Percentiles rank a stretch among this genome's conserved stretches.
Evolutionary conservation across 2,888 invertebrate species (phyloP).

Genomic region (Campaea margaritaria): DNA sequence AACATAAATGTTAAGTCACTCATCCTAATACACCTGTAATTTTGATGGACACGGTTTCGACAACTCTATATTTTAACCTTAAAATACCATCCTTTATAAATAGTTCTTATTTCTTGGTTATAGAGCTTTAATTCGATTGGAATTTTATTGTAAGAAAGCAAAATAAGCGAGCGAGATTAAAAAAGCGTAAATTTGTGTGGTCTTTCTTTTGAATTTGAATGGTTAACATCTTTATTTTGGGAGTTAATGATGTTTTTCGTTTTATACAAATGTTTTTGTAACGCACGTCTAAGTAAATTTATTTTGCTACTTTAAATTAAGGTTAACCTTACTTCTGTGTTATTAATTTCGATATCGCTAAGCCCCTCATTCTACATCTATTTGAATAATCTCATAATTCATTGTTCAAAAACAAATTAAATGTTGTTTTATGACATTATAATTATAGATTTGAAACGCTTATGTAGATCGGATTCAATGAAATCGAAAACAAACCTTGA

Average conservation of each 20-base stretch:
- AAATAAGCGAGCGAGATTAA: constrained; percentile 4
- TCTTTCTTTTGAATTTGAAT: constrained; percentile 30
- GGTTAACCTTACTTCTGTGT: background rate
- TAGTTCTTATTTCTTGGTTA: background rate
- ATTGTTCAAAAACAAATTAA: background rate
- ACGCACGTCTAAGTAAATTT: constrained; percentile 2
- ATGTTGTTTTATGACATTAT: background rate
- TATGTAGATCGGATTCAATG: too few species aligned
- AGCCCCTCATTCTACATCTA: too few species aligned
- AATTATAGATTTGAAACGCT: background rate
- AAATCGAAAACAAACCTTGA: constrained; percentile 12
- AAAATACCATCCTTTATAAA: background rate
- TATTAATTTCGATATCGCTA: too few species aligned
- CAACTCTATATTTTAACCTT: constrained; percentile 25
- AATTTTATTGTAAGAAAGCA: background rate
- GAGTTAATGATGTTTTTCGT: constrained; percentile 28
- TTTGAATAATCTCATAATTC: background rate
- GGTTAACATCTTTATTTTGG: constrained; percentile 30
- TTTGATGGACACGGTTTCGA: constrained; percentile 34
- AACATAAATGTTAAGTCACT: constrained; percentile 37
- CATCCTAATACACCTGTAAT: constrained; percentile 37
- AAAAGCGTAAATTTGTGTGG: constrained; percentile 34
- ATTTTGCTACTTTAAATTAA: background rate
- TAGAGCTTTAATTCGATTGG: constrained; percentile 21
- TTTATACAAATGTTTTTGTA: constrained; percentile 15